phyloP scores from a whole-genome alignment of 2,797 vertebrate genomes.

The Anguilla megastoma region DNA sequence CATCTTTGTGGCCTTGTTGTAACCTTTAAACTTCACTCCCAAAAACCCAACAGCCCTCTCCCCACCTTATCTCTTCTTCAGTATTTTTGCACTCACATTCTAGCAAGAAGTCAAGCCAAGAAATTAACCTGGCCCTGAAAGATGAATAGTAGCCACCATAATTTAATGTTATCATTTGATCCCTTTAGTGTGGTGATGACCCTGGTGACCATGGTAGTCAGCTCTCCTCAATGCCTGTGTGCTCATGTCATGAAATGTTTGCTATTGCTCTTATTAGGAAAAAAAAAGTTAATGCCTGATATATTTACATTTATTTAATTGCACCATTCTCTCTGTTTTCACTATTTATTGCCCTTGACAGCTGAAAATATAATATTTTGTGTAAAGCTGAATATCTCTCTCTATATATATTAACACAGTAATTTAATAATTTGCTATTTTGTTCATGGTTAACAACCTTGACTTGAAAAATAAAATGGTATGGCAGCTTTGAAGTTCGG shows the following conservation, averaged over 20 bases:
- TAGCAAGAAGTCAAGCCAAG: slow-evolving; percentile 30
- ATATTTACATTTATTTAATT: slow-evolving; percentile 16
- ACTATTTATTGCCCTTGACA: slow-evolving; percentile 12
- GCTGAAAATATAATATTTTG: slow-evolving; percentile 16
- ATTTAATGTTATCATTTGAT: slow-evolving; percentile 17
- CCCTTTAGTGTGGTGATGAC: slow-evolving; percentile 17
- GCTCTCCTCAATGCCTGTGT: background rate
- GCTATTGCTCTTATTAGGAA: background rate
- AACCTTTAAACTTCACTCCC: background rate
- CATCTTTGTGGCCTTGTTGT: slow-evolving; percentile 29
- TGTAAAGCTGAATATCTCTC: background rate
- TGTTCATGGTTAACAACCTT: background rate
- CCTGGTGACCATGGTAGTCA: background rate
- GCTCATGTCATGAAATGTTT: slow-evolving; percentile 17
- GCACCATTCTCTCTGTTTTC: slow-evolving; percentile 6
- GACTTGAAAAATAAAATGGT: slow-evolving; percentile 11
- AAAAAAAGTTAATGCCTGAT: slow-evolving; percentile 23
- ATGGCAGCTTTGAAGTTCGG: slow-evolving; percentile 19
- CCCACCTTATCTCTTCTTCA: background rate
- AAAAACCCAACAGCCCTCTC: background rate
- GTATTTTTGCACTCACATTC: background rate
- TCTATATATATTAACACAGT: background rate
- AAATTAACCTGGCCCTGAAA: slow-evolving; percentile 13
- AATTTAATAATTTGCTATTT: background rate
- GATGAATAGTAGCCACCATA: background rate